Conservation (phyloP, 2,113 vertebrate genomes). For the Barnardius zonarius region DNA sequence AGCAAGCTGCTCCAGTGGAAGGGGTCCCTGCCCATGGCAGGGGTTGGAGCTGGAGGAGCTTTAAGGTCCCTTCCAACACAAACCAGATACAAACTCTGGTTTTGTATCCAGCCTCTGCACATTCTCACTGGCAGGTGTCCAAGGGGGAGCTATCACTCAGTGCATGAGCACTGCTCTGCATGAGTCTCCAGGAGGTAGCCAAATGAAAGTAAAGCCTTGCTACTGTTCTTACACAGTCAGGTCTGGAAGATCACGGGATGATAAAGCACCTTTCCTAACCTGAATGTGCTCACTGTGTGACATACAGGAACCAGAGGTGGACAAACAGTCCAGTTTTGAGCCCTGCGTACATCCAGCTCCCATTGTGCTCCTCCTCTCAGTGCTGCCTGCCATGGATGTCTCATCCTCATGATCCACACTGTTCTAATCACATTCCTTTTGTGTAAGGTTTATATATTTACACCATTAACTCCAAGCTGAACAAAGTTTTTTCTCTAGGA, state of each 20-base stretch:
- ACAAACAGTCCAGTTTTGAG: not conserved
- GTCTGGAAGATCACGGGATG: not conserved
- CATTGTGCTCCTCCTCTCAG: not conserved
- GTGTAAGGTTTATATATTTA: constrained; percentile 12
- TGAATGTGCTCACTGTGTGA: not conserved
- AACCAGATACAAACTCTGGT: not conserved
- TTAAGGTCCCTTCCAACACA: not conserved
- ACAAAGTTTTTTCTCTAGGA: constrained; percentile 32
- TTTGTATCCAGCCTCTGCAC: not conserved
- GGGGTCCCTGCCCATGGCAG: not conserved
- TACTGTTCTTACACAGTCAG: not conserved
- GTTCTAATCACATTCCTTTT: not conserved
- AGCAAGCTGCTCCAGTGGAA: not conserved
- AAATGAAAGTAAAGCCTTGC: not conserved
- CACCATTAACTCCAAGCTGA: not conserved
- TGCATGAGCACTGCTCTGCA: not conserved
- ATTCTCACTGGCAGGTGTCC: too few species aligned
- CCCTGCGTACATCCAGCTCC: not conserved
- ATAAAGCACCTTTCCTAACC: not conserved
- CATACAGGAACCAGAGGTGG: not conserved
- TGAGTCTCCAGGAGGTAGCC: not conserved
- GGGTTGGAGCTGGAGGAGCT: not conserved
- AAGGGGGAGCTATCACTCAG: not conserved
- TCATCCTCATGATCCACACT: not conserved
- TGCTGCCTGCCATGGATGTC: not conserved